Evolutionary conservation across 2,888 invertebrate species (phyloP).

Genomic region (Drosophila birchii): DNA sequence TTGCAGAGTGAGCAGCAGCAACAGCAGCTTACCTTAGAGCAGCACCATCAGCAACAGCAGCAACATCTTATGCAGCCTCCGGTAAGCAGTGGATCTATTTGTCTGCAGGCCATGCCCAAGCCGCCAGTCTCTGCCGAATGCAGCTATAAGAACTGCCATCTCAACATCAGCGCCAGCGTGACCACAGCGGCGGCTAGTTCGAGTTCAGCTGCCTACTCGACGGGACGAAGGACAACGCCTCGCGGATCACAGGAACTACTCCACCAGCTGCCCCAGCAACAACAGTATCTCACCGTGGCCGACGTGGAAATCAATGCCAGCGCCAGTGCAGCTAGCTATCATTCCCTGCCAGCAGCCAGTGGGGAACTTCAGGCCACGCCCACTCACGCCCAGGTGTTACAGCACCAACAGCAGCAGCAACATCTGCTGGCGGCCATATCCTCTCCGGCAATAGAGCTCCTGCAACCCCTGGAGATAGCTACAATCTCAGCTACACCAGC

Average conservation of each 20-base stretch:
- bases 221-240: conserved; percentile 63
- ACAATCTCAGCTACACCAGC: conserved; percentile 63
- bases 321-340: conserved; percentile 73
- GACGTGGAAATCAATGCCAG: conserved; percentile 81
- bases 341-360: conserved; percentile 58
- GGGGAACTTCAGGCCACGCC: conserved; percentile 74
- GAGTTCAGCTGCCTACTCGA: conserved; percentile 53
- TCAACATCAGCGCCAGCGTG: conserved; percentile 78
- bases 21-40: conserved; percentile 58
- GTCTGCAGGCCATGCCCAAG: conserved; percentile 67
- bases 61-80: conserved; percentile 43
- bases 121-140: conserved; percentile 74
- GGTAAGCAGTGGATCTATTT: conserved; percentile 54
- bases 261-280: conserved; percentile 61
- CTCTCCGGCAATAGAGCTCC: conserved; percentile 73
- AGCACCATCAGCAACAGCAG: conserved; percentile 55
- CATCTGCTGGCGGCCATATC: conserved; percentile 69
- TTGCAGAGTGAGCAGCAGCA: conserved; percentile 75
- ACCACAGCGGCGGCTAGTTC: conserved; percentile 61
- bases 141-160: conserved; percentile 84
- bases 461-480: conserved; percentile 73
- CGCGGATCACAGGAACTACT: conserved; percentile 72
- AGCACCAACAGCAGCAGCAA: conserved; percentile 53
- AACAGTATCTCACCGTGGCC: conserved; percentile 81
- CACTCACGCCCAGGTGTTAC: conserved; percentile 53